Evolutionary conservation across 2,797 vertebrate species (phyloP), one percentile per base, ranked within the genome.

Genomic region (Poeciliopsis gracilis): DNA sequence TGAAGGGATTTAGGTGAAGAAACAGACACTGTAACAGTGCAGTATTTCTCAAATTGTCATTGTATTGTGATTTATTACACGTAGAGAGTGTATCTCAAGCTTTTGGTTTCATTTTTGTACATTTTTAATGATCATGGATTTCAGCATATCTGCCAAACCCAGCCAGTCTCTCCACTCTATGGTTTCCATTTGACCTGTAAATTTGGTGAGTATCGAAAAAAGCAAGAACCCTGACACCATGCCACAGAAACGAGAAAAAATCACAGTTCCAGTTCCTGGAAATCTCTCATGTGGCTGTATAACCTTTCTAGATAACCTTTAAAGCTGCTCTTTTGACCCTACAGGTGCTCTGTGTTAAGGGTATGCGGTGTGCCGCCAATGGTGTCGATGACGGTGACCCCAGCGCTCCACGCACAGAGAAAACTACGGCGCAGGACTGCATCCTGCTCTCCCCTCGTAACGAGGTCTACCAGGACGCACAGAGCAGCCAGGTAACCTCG

Each of bases 341-440:
- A 25, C 80, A 94, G 93, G 92, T 93, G 57, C 87, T 95, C 71
- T 93, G 91, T 67, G 73, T 94, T 72, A 89, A 83, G 77, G 82
- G 72, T 10, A 25, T 92, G 78, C 82, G 84, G 66, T 91, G 92
- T 61, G 94, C 96, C 30, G 88, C 95, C 12, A 96, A 96, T 0
- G 95, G 96, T 0, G 82, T 95, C 0, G 96, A 98, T 85, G 97
- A 97, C 0, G 95, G 92, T 0, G 97, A 98, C 0, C 94, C 94
- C 2, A 94, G 93, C 0, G 95, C 95, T 45, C 97, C 95, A 0
- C 94, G 95, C 20, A 96, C 93, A 0, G 97, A 97, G 84, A 98
- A 97, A 88, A 96, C 94, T 74, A 96, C 95, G n/a, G 90, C 94
- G 0, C 96, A 96, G 25, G 96, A 97, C 30, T 95, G 94, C 0